Conservation (phyloP, 2,888 invertebrate genomes). For the Nephrocerus scutellatus region DNA sequence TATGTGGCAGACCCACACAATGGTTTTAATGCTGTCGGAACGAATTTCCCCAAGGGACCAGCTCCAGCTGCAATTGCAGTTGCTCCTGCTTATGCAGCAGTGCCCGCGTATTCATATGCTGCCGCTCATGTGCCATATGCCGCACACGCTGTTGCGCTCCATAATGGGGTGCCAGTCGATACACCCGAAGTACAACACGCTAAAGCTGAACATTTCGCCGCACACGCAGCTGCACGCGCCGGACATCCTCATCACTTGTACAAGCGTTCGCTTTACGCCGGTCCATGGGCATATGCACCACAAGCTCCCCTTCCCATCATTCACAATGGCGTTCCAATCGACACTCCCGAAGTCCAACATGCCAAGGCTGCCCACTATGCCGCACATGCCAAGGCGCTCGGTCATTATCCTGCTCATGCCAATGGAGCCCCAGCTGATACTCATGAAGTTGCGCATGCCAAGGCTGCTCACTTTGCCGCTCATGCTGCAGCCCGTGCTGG, state of each 20-base stretch:
- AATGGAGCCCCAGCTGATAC: constrained; percentile 46
- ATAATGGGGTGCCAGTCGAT: constrained; percentile 46
- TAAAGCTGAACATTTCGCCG: constrained; percentile 50
- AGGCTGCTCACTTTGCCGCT: constrained; percentile 45
- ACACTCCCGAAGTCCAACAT: constrained; percentile 51
- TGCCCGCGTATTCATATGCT: constrained; percentile 36
- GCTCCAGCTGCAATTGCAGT: constrained; percentile 30
- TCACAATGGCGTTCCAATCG: constrained; percentile 49
- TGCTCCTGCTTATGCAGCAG: constrained; percentile 22
- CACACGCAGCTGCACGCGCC: constrained; percentile 48
- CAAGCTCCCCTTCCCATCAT: constrained; percentile 40
- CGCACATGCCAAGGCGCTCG: constrained; percentile 44
- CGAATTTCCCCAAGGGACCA: constrained; percentile 58
- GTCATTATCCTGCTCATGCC: constrained; percentile 32
- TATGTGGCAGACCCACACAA: constrained; percentile 58
- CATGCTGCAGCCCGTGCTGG: constrained; percentile 44
- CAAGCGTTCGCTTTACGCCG: constrained; percentile 45
- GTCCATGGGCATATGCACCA: constrained; percentile 36
- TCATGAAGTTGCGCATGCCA: constrained; percentile 48
- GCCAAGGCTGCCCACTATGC: constrained; percentile 47
- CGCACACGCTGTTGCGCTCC: constrained; percentile 35
- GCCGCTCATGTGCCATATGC: constrained; percentile 39
- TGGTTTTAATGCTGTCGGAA: constrained; percentile 60
- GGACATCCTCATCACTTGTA: constrained; percentile 43
- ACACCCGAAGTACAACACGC: constrained; percentile 50